Percentiles rank a stretch among this genome's conserved stretches.
phyloP scores from a whole-genome alignment of 2,888 invertebrate genomes.

The Ennomos fuscantarius region DNA sequence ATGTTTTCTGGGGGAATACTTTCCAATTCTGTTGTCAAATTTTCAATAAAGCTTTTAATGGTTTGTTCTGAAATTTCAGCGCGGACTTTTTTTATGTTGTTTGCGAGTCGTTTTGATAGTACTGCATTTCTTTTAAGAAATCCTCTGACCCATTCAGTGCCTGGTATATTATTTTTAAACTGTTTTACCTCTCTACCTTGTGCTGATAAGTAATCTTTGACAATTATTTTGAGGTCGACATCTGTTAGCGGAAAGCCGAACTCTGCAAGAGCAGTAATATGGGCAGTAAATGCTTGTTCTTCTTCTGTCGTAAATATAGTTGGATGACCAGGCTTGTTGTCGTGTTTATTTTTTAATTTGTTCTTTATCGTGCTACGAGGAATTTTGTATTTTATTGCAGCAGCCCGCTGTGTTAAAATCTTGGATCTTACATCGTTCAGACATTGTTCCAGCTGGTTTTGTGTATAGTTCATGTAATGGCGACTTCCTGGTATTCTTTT shows the following conservation, averaged over 20 bases:
- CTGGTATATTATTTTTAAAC: slow-evolving; percentile 10
- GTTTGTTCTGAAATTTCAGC: slow-evolving; percentile 6
- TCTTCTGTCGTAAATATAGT: slow-evolving; percentile 19
- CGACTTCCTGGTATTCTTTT: too few relatives aligned
- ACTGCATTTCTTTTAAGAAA: not conserved
- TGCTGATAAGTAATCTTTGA: slow-evolving; percentile 3
- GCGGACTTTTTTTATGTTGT: not conserved
- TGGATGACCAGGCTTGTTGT: slow-evolving; percentile 23
- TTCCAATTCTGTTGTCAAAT: slow-evolving; percentile 13
- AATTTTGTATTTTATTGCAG: too few relatives aligned
- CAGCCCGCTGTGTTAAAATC: too few relatives aligned
- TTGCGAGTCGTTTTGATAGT: not conserved
- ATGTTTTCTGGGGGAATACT: slow-evolving; percentile 23
- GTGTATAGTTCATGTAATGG: too few relatives aligned
- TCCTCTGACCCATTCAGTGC: slow-evolving; percentile 2
- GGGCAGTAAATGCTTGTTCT: slow-evolving; percentile 11
- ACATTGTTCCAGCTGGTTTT: too few relatives aligned
- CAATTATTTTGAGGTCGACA: slow-evolving; percentile 24
- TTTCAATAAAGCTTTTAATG: slow-evolving; percentile 20
- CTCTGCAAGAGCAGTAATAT: slow-evolving; percentile 26
- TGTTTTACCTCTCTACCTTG: slow-evolving; percentile 7
- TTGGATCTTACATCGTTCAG: too few relatives aligned
- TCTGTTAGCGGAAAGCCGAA: slow-evolving; percentile 30
- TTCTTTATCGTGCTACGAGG: slow-evolving; percentile 25
- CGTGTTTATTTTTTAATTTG: slow-evolving; percentile 17